These are phyloP conservation scores for Drosophila orosa DNA, from an alignment of 1,140 invertebrate genomes.

Conservation along the genomic window DNA sequence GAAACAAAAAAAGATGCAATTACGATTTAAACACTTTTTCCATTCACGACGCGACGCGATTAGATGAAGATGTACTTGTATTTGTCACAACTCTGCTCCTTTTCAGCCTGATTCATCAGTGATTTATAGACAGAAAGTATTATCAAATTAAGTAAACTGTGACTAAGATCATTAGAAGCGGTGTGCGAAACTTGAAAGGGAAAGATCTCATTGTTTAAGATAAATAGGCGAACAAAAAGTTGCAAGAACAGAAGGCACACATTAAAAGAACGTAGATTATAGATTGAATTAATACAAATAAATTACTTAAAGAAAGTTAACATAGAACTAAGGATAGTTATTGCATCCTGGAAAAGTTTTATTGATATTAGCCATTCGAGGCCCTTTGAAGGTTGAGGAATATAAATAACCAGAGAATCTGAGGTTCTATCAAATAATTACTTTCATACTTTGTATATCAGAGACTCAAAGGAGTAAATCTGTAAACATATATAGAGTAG, in stretches of 20 bases:
- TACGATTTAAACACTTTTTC: slow-evolving; percentile 20
- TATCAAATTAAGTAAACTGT: neutral
- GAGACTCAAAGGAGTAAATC: neutral
- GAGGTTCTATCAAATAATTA: neutral
- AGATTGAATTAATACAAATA: neutral
- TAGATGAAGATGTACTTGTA: neutral
- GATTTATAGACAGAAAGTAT: neutral
- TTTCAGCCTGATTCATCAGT: slow-evolving; percentile 10
- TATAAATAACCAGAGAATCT: neutral
- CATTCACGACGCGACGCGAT: slow-evolving; percentile 19
- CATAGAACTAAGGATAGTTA: neutral
- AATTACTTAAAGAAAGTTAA: neutral
- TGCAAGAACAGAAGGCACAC: neutral
- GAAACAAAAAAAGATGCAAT: slow-evolving; percentile 40
- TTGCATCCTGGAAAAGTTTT: neutral
- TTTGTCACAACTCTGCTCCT: neutral
- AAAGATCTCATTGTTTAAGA: neutral
- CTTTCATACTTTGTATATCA: neutral
- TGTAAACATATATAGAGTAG: too few relatives aligned
- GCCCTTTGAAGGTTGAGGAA: neutral
- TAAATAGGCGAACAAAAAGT: neutral
- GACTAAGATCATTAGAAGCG: too few relatives aligned
- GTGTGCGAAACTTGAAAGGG: neutral
- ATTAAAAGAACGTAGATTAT: neutral
- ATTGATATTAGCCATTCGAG: neutral